A percentile compares a stretch with the other conserved stretches of the same genome.
Evolutionary conservation across 2,888 invertebrate species (phyloP).

Genomic region (Microctonus aethiopoides): DNA sequence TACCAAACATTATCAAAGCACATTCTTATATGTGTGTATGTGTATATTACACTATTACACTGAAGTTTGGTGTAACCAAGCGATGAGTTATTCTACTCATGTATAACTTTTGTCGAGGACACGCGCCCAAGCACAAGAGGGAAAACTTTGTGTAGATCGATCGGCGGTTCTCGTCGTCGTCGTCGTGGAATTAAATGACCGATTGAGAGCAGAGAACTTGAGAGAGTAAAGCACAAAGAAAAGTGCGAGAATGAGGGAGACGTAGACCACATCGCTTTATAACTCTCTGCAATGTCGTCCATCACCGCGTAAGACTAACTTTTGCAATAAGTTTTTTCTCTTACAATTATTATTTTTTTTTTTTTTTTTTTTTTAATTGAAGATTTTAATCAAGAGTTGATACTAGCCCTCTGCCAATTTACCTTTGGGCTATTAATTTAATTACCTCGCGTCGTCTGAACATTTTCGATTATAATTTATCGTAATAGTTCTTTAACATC

Average conservation of each 20-base stretch:
- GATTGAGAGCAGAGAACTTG: constrained; percentile 4
- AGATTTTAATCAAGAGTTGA: constrained; percentile 34
- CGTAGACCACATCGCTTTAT: background rate
- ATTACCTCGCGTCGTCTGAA: constrained; percentile 36
- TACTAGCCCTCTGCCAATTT: constrained; percentile 14
- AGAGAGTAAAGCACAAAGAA: background rate
- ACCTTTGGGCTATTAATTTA: constrained; percentile 32
- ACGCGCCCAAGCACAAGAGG: background rate
- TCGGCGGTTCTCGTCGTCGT: background rate
- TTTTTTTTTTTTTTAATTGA: constrained; percentile 11
- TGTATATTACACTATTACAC: background rate
- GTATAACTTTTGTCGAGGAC: constrained; percentile 17
- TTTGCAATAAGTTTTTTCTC: constrained; percentile 27
- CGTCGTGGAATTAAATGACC: background rate
- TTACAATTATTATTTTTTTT: constrained; percentile 22
- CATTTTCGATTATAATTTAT: constrained; percentile 15
- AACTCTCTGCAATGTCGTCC: background rate
- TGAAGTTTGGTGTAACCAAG: background rate
- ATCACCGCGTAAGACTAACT: constrained; percentile 7
- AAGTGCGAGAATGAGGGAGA: background rate
- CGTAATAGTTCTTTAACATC: background rate
- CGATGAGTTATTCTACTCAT: constrained; percentile 17
- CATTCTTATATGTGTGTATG: background rate
- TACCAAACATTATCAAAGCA: background rate
- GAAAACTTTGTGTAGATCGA: constrained; percentile 2